Percentiles rank a stretch among this genome's conserved stretches.
Evolutionary conservation across 2,113 vertebrate genomes (phyloP).

Genomic region (Poeciliopsis occidentalis): DNA sequence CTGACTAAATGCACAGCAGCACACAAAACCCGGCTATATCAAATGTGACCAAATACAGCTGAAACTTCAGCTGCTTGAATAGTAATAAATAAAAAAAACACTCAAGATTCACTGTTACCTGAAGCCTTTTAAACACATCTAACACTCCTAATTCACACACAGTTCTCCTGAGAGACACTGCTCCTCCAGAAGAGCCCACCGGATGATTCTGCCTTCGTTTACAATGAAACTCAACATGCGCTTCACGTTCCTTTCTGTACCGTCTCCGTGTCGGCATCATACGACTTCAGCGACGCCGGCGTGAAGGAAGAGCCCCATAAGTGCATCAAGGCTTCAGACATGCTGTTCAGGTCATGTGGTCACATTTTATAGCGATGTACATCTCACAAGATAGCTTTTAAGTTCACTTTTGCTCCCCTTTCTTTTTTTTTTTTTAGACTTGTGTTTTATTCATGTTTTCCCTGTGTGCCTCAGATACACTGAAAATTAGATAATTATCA

Average conservation of each 20-base stretch:
- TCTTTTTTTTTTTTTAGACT: constrained; percentile 37
- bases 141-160: constrained; percentile 6
- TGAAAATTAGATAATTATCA: constrained; percentile 66
- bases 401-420: constrained; percentile 7
- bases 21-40: constrained; percentile 47
- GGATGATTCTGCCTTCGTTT: constrained; percentile 68
- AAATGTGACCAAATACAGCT: constrained; percentile 65
- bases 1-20: constrained; percentile 44
- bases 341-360: constrained; percentile 41
- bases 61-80: constrained; percentile 42
- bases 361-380: constrained; percentile 63
- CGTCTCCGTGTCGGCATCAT: constrained; percentile 41
- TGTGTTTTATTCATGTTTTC: constrained; percentile 77
- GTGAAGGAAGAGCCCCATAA: constrained; percentile 37
- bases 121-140: constrained; percentile 61
- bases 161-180: constrained; percentile 1
- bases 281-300: constrained; percentile 26
- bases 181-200: constrained; percentile 48
- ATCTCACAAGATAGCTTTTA: constrained; percentile 31
- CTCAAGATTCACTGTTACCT: constrained; percentile 48
- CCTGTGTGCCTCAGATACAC: constrained; percentile 82
- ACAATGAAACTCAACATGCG: constrained; percentile 61
- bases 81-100: no score
- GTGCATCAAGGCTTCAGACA: constrained; percentile 33
- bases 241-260: constrained; percentile 58